A percentile compares a stretch with the other conserved stretches of the same genome.
Conservation (phyloP, 2,888 invertebrate genomes). For the Orthonychiurus folsomi region DNA sequence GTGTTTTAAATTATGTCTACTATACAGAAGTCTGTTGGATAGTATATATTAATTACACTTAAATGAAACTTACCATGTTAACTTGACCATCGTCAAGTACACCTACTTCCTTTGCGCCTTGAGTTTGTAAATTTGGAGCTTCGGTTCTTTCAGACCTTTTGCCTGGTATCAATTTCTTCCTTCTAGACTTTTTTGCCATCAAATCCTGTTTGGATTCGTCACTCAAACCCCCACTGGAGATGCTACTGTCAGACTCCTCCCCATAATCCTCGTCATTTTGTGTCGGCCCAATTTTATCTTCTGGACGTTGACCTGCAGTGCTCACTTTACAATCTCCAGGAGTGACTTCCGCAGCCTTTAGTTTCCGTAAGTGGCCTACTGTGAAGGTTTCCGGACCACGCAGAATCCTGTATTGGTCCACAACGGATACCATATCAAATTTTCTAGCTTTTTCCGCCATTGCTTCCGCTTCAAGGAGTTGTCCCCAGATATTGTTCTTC, state of each 20-base stretch:
- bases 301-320: constrained; percentile 12
- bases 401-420: constrained; percentile 13
- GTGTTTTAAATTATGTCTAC: too few relatives aligned
- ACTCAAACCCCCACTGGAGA: constrained; percentile 28
- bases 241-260: constrained; percentile 23
- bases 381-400: constrained; percentile 27
- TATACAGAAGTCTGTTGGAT: too few relatives aligned
- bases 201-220: constrained; percentile 25
- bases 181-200: constrained; percentile 9
- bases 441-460: background rate
- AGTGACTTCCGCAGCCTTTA: constrained; percentile 8
- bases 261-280: constrained; percentile 1
- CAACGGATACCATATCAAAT: background rate
- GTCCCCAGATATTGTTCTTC: constrained; percentile 16
- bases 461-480: constrained; percentile 12
- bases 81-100: too few relatives aligned
- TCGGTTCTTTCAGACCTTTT: too few relatives aligned
- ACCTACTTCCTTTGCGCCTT: too few relatives aligned
- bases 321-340: constrained; percentile 4
- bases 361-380: constrained; percentile 15
- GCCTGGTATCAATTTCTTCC: constrained; percentile 11
- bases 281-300: background rate
- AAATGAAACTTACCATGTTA: too few relatives aligned
- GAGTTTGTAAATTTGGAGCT: too few relatives aligned
- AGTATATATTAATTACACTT: too few relatives aligned